Evolutionary conservation across 2,797 vertebrate species (phyloP).

Genomic region (Hybognathus amarus): DNA sequence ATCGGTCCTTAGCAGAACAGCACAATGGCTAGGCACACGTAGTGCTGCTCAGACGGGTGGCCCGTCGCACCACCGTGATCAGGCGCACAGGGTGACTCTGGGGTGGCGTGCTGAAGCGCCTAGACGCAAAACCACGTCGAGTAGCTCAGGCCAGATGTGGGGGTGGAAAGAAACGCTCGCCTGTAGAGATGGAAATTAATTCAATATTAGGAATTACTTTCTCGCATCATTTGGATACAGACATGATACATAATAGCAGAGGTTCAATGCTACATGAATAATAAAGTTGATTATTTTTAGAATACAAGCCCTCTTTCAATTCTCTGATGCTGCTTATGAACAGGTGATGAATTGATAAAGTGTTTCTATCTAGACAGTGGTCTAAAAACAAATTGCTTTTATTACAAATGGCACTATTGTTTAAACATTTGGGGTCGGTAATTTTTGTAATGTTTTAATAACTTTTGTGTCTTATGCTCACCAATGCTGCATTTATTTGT

Average conservation of each 20-base stretch:
- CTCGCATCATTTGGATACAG: background rate
- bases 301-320: background rate
- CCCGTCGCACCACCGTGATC: slow-evolving; percentile 89
- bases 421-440: background rate
- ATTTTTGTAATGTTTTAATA: background rate
- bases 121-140: slow-evolving; percentile 97
- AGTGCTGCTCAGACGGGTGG: slow-evolving; percentile 94
- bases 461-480: background rate
- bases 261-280: background rate
- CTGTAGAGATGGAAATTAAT: slow-evolving; percentile 67
- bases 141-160: slow-evolving; percentile 93
- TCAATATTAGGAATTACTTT: background rate
- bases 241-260: background rate
- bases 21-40: slow-evolving; percentile 89
- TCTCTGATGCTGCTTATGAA: background rate
- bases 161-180: slow-evolving; percentile 93
- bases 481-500: background rate
- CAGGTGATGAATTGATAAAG: background rate
- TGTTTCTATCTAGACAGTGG: too few relatives aligned
- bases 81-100: slow-evolving; percentile 90
- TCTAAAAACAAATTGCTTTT: too few relatives aligned
- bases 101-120: slow-evolving; percentile 87
- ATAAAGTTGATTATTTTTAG: background rate
- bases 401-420: background rate
- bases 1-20: slow-evolving; percentile 92